A percentile compares a stretch with the other conserved stretches of the same genome.
Conservation (phyloP, 2,888 invertebrate species). For the Athalia circularis region DNA sequence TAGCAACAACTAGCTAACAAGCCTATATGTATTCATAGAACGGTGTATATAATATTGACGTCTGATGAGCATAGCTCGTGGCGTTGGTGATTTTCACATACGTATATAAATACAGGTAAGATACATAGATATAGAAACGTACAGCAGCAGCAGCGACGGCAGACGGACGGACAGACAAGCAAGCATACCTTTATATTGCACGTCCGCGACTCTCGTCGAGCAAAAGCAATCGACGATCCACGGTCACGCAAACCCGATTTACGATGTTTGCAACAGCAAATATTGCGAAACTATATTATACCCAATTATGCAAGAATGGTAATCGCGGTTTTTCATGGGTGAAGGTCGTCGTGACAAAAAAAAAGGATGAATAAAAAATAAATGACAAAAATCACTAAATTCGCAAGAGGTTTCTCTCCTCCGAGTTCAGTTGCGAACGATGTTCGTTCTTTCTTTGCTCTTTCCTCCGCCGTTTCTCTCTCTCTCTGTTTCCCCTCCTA, state of each 20-base stretch:
- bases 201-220: background rate
- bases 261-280: constrained; percentile 22
- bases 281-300: background rate
- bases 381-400: too few relatives aligned
- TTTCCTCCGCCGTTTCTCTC: too few relatives aligned
- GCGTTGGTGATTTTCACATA: background rate
- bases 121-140: background rate
- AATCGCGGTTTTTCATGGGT: too few relatives aligned
- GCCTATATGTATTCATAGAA: constrained; percentile 35
- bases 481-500: background rate
- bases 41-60: constrained; percentile 14
- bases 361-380: too few relatives aligned
- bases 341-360: too few relatives aligned
- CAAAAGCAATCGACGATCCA: background rate
- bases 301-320: too few relatives aligned
- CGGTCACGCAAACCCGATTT: constrained; percentile 24
- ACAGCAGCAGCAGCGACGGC: background rate
- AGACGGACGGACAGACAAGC: background rate
- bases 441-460: too few relatives aligned
- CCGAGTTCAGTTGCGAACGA: too few relatives aligned
- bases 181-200: background rate
- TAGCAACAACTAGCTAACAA: constrained; percentile 23
- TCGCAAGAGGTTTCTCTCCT: too few relatives aligned
- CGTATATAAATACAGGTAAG: constrained; percentile 2
- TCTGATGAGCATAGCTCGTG: constrained; percentile 2